A percentile compares a stretch with the other conserved stretches of the same genome.
phyloP scores from a whole-genome alignment of 2,113 vertebrate genomes.

The Microtus oregoni region DNA sequence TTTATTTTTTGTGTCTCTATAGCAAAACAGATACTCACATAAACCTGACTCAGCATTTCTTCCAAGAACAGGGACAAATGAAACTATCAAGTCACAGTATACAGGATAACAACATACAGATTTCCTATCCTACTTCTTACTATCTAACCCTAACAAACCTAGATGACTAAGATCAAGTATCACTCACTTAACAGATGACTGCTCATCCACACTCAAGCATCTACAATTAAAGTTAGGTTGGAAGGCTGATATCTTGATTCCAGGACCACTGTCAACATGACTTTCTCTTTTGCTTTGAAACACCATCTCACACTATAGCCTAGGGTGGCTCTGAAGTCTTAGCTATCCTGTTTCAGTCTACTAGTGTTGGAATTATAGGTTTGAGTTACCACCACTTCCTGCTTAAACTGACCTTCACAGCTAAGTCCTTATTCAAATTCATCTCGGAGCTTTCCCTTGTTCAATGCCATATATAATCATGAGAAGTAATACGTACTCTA shows the following conservation, averaged over 20 bases:
- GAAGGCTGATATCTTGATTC: not conserved
- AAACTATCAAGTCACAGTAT: not conserved
- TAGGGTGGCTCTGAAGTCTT: not conserved
- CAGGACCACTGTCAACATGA: not conserved
- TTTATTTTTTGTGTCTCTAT: constrained; percentile 11
- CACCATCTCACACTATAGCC: not conserved
- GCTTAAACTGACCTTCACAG: not conserved
- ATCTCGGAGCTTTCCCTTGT: not conserved
- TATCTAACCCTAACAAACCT: not conserved
- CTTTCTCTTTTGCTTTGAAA: not conserved
- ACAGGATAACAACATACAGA: not conserved
- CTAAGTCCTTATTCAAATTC: not conserved
- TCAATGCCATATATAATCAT: not conserved
- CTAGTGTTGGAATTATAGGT: not conserved
- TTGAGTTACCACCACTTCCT: not conserved
- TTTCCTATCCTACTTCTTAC: not conserved
- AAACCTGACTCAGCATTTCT: not conserved
- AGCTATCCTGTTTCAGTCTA: not conserved
- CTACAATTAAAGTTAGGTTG: not conserved
- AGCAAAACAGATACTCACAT: not conserved
- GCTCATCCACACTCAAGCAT: not conserved
- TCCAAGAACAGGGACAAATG: not conserved
- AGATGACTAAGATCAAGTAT: not conserved
- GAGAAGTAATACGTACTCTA: not conserved
- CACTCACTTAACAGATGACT: not conserved